Conservation (phyloP, 2,888 invertebrate species). For the Dryobota labecula region DNA sequence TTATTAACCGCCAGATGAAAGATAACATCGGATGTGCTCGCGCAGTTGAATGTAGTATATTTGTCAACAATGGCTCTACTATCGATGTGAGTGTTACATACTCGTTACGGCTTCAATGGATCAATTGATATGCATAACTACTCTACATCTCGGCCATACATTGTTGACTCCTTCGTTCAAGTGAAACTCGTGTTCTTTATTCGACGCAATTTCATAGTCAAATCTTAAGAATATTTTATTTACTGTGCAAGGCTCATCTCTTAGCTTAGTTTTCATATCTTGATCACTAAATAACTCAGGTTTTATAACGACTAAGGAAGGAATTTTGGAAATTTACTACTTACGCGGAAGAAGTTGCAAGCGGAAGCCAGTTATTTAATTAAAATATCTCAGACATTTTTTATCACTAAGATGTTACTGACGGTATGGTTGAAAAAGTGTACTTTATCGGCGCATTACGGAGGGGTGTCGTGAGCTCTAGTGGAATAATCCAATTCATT, state of each 20-base stretch:
- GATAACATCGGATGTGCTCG: slow-evolving; percentile 49
- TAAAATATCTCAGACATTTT: slow-evolving; percentile 6
- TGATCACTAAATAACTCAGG: background rate
- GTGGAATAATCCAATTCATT: slow-evolving; percentile 76
- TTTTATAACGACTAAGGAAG: background rate
- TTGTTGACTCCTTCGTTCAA: slow-evolving; percentile 56
- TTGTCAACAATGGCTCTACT: slow-evolving; percentile 67
- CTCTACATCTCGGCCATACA: slow-evolving; percentile 66
- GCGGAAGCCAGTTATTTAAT: slow-evolving; percentile 9
- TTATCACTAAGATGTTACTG: slow-evolving; percentile 28
- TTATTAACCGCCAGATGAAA: slow-evolving; percentile 43
- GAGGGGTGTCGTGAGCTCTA: slow-evolving; percentile 64
- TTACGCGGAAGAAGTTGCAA: background rate
- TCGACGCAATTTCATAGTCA: slow-evolving; percentile 6
- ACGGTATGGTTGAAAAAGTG: slow-evolving; percentile 57
- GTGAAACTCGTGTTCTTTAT: slow-evolving; percentile 29
- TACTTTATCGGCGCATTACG: slow-evolving; percentile 64
- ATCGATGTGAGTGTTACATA: slow-evolving; percentile 70
- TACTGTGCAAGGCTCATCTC: background rate
- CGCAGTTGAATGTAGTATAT: slow-evolving; percentile 45
- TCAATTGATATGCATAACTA: slow-evolving; percentile 80
- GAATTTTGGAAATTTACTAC: background rate
- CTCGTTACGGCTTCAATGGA: slow-evolving; percentile 75
- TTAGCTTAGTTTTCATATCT: background rate
- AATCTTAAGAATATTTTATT: slow-evolving; percentile 8